Conservation (phyloP, 2,888 invertebrate species). For the Zaprionus bogoriensis region DNA sequence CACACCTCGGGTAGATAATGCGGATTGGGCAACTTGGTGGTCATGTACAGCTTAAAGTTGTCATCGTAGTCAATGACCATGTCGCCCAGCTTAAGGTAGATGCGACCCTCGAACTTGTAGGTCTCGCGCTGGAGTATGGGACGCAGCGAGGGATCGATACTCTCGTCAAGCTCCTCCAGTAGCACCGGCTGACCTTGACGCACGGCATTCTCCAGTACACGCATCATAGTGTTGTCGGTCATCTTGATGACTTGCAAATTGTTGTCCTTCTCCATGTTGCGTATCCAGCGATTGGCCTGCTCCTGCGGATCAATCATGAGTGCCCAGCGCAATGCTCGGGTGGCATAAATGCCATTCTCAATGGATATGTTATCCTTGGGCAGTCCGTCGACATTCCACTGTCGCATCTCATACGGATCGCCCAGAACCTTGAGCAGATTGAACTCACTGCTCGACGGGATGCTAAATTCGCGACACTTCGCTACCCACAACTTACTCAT, state of each 20-base stretch:
- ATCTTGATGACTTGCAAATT: constrained; percentile 91
- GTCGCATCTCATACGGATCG: constrained; percentile 92
- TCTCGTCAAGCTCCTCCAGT: constrained; percentile 94
- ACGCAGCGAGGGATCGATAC: constrained; percentile 92
- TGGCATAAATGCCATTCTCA: constrained; percentile 96
- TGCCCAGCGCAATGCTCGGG: constrained; percentile 92
- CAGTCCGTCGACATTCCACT: constrained; percentile 94
- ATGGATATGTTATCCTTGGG: constrained; percentile 94
- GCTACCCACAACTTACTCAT: constrained; percentile 88
- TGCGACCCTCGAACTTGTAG: constrained; percentile 88
- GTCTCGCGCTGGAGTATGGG: constrained; percentile 93
- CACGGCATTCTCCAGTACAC: constrained; percentile 90
- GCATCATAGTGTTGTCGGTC: constrained; percentile 89
- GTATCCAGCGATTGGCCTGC: constrained; percentile 96
- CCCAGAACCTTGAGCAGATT: constrained; percentile 89
- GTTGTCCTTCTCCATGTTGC: constrained; percentile 91
- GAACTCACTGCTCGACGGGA: constrained; percentile 88
- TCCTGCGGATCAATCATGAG: constrained; percentile 98
- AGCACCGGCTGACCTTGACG: constrained; percentile 93
- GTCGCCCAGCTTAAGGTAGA: constrained; percentile 93
- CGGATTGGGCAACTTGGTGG: constrained; percentile 95
- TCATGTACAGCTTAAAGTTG: constrained; percentile 94
- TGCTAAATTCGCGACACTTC: constrained; percentile 86
- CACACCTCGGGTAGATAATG: constrained; percentile 97
- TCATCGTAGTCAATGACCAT: constrained; percentile 94